These are phyloP conservation scores for Wiebesia pumilae DNA, from an alignment of 1,140 invertebrate genomes.

Conservation along the genomic window DNA sequence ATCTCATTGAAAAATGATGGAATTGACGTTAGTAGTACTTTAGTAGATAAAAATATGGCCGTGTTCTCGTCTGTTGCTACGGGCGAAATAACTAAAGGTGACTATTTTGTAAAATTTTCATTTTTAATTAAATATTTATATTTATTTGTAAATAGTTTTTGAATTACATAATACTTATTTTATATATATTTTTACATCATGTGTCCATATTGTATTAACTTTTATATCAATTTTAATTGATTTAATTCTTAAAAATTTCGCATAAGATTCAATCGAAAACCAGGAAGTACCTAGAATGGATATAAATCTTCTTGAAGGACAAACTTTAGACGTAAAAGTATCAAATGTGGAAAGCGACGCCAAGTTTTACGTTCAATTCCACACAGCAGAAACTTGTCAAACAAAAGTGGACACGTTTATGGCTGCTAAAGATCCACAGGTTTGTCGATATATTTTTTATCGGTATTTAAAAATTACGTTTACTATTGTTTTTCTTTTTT, in stretches of 20 bases:
- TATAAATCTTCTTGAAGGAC: constrained; percentile 67
- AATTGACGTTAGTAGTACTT: constrained; percentile 65
- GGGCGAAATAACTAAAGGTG: constrained; percentile 54
- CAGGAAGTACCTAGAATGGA: constrained; percentile 58
- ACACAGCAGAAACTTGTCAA: constrained; percentile 62
- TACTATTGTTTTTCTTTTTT: not conserved
- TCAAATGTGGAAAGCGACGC: constrained; percentile 63
- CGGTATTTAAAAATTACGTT: not conserved
- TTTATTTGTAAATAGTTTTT: too few relatives aligned
- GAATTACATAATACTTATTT: not conserved
- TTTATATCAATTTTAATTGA: not conserved
- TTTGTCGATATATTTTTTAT: constrained; percentile 54
- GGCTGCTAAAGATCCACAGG: constrained; percentile 62
- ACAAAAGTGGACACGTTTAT: constrained; percentile 62
- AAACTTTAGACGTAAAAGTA: constrained; percentile 66
- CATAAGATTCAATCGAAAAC: constrained; percentile 5
- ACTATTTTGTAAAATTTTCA: constrained; percentile 9
- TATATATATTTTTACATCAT: not conserved
- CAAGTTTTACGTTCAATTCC: constrained; percentile 71
- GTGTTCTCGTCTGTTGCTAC: constrained; percentile 42
- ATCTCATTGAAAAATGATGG: constrained; percentile 76
- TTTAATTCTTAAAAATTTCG: not conserved
- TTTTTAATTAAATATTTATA: too few relatives aligned
- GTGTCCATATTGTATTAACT: not conserved
- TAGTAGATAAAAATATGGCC: constrained; percentile 73